Percentiles rank a stretch among this genome's conserved stretches.
Conservation (phyloP, 2,888 invertebrate genomes). For the Gymnocheta viridis region DNA sequence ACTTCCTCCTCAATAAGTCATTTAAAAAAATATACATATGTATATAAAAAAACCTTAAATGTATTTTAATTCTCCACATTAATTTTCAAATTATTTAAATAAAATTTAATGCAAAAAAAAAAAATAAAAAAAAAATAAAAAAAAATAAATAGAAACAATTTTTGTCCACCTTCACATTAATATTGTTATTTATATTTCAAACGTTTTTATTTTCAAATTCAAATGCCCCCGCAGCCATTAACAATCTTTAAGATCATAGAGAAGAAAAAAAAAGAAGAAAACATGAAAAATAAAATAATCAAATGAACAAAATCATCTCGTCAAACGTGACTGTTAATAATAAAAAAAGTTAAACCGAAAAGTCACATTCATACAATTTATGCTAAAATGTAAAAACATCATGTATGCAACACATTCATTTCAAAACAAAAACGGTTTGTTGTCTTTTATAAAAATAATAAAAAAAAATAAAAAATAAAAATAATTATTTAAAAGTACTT, state of each 20-base stretch:
- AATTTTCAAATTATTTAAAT: constrained; percentile 2
- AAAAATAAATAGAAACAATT: constrained; percentile 52
- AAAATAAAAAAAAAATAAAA: constrained; percentile 23
- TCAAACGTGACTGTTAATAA: constrained; percentile 60
- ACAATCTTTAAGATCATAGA: constrained; percentile 10
- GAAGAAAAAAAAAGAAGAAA: constrained; percentile 11
- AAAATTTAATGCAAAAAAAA: neutral
- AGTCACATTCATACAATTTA: constrained; percentile 5
- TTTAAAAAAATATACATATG: neutral
- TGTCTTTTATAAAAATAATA: neutral
- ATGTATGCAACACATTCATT: constrained; percentile 13
- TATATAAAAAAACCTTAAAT: constrained; percentile 10
- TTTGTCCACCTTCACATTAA: constrained; percentile 63
- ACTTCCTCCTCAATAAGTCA: constrained; percentile 35
- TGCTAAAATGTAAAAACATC: constrained; percentile 30
- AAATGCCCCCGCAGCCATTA: constrained; percentile 56
- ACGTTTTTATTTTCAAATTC: constrained; percentile 6
- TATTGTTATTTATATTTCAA: constrained; percentile 8
- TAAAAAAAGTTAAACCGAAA: neutral
- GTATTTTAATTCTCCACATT: neutral
- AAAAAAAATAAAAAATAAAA: neutral
- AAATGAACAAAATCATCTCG: constrained; percentile 47
- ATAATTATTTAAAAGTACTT: constrained; percentile 40
- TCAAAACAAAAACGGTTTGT: constrained; percentile 12
- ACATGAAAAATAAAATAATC: constrained; percentile 41